phyloP scores from a whole-genome alignment of 23 tunicate species.

The Oikopleura vanhoeffeni region DNA sequence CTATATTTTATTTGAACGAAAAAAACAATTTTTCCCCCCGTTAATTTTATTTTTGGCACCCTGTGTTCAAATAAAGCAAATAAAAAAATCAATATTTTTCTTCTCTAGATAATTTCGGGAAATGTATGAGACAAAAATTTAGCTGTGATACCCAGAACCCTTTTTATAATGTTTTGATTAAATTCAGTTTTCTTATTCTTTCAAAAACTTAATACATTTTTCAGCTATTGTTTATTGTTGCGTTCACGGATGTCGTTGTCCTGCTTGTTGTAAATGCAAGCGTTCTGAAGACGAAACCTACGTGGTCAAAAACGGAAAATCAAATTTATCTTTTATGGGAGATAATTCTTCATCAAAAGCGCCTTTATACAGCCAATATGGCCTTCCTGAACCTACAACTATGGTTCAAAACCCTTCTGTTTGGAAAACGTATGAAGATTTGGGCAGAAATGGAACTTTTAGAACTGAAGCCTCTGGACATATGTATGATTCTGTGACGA shows the following conservation, averaged over 20 bases:
- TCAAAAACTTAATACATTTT: no score
- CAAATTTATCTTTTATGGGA: background rate
- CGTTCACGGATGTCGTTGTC: background rate
- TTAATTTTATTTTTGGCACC: no score
- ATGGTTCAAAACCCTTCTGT: background rate
- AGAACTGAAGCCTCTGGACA: background rate
- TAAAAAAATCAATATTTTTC: no score
- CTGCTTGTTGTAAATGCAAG: background rate
- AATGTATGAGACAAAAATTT: no score
- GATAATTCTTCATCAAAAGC: background rate
- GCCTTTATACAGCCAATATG: background rate
- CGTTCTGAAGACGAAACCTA: background rate
- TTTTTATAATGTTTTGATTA: no score
- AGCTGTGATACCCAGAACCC: no score
- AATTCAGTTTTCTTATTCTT: no score
- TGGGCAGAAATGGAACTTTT: background rate
- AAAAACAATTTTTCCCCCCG: no score
- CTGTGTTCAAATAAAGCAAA: no score
- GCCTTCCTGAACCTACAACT: background rate
- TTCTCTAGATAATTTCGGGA: no score
- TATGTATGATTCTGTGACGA: no score
- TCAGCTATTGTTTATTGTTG: constrained; percentile 1
- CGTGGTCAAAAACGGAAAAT: background rate
- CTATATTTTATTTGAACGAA: no score
- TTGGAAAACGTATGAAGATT: background rate